Percentiles rank a stretch among this genome's conserved stretches.
phyloP scores from a whole-genome alignment of 2,888 invertebrate species.

The Conistra vaccinii region DNA sequence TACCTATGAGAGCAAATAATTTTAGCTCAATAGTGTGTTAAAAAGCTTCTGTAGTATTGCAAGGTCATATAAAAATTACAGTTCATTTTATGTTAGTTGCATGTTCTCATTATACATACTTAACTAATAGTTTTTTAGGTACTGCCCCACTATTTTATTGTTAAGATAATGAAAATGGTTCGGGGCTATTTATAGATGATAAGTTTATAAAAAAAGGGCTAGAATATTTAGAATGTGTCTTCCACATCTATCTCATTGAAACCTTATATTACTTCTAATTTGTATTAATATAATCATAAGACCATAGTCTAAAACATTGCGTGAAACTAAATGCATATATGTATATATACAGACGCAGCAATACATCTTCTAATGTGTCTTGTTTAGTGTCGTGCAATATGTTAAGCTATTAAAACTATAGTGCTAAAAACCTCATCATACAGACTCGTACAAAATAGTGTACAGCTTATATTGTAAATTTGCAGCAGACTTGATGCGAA shows the following conservation, averaged over 20 bases:
- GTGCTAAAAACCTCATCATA: background rate
- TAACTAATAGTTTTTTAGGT: background rate
- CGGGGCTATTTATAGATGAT: too few species aligned
- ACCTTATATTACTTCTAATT: background rate
- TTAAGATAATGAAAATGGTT: background rate
- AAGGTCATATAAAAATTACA: constrained; percentile 19
- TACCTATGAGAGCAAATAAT: constrained; percentile 6
- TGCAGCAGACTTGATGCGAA: constrained; percentile 64
- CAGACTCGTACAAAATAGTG: background rate
- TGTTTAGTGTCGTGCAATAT: background rate
- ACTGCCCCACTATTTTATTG: background rate
- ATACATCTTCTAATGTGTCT: background rate
- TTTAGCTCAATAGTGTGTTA: background rate
- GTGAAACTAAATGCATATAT: background rate
- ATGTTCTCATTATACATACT: background rate
- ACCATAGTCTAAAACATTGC: background rate
- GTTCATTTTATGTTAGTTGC: background rate
- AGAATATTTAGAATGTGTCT: background rate
- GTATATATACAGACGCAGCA: too few species aligned
- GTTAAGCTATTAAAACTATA: background rate
- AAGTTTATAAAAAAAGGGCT: background rate
- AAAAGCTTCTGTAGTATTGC: constrained; percentile 38
- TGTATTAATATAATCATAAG: constrained; percentile 1
- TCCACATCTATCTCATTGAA: background rate
- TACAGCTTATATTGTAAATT: constrained; percentile 53